Evolutionary conservation across 1,140 invertebrate genomes (phyloP).

Genomic region (Ruditapes philippinarum): DNA sequence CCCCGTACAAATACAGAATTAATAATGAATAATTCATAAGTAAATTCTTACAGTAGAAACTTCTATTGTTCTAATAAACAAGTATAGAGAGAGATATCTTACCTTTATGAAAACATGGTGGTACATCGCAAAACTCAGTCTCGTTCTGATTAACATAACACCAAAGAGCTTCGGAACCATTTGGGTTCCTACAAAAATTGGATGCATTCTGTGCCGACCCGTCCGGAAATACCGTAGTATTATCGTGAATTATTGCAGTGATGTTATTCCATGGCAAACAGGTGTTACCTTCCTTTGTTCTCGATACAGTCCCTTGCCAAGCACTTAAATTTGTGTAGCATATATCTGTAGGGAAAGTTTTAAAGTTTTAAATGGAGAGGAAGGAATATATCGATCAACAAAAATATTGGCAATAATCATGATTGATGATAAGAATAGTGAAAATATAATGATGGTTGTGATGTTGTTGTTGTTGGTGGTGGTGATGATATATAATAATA

Average conservation of each 20-base stretch:
- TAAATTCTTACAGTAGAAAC: no score
- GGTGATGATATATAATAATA: background rate
- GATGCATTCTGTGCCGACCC: background rate
- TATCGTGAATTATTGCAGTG: background rate
- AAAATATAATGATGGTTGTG: no score
- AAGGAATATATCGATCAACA: no score
- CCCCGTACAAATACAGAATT: no score
- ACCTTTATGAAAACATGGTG: background rate
- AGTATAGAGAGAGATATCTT: no score
- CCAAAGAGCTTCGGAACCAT: background rate
- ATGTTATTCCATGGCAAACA: background rate
- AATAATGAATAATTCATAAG: no score
- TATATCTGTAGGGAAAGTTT: no score
- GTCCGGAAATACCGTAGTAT: background rate
- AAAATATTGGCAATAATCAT: no score
- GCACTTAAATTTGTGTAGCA: background rate
- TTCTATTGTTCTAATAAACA: no score
- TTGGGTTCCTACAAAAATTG: background rate
- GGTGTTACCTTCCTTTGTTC: background rate
- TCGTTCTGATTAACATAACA: background rate
- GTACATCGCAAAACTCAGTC: background rate
- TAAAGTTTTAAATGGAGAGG: no score
- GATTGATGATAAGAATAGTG: no score
- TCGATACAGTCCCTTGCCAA: background rate
- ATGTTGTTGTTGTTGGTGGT: background rate